phyloP scores from a whole-genome alignment of 2,797 vertebrate genomes.

The Odontamblyopus lacepedii region DNA sequence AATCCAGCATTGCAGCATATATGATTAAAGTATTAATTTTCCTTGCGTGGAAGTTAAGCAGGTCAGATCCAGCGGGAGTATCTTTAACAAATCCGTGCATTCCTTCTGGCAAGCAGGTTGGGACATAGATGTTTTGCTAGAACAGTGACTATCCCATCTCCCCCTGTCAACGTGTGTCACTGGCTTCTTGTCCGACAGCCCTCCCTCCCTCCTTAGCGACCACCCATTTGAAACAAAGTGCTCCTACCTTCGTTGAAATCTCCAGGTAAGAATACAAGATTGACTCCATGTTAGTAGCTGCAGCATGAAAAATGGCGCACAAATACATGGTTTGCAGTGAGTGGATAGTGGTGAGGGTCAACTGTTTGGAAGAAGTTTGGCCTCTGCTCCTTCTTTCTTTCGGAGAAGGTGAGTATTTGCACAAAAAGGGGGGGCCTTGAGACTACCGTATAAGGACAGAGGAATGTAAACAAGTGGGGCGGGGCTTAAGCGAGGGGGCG shows the following conservation, averaged over 20 bases:
- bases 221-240: constrained; percentile 25
- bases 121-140: constrained; percentile 41
- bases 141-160: constrained; percentile 28
- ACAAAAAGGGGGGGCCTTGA: constrained; percentile 63
- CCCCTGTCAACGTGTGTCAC: constrained; percentile 30
- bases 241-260: constrained; percentile 60
- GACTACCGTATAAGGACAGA: constrained; percentile 79
- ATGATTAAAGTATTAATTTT: constrained; percentile 65
- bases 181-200: constrained; percentile 9
- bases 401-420: constrained; percentile 70
- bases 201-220: constrained; percentile 26
- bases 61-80: constrained; percentile 43
- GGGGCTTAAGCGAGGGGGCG: constrained; percentile 67
- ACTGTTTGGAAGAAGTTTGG: constrained; percentile 47
- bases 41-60: constrained; percentile 33
- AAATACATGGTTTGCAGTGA: constrained; percentile 32
- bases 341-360: constrained; percentile 49
- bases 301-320: not conserved
- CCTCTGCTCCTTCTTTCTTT: constrained; percentile 48
- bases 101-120: constrained; percentile 50
- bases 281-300: constrained; percentile 18
- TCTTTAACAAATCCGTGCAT: constrained; percentile 55
- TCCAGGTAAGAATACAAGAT: constrained; percentile 45
- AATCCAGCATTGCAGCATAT: constrained; percentile 70
- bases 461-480: constrained; percentile 87